Base-by-base conservation (phyloP, 2,113 vertebrate species). In the Ictalurus furcatus region DNA sequence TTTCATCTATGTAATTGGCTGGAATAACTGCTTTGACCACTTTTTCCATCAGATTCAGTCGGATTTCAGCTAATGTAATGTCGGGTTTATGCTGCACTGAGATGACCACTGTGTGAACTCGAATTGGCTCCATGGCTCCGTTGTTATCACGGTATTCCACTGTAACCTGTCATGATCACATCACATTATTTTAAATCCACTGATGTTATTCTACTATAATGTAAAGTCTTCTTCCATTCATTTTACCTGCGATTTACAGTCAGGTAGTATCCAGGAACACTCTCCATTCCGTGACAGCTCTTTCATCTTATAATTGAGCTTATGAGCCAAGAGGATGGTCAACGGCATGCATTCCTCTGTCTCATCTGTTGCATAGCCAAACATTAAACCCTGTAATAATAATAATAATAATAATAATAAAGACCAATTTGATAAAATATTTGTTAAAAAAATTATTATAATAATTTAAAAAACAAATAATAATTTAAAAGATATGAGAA, bases 301-400 rank as follows among this genome's bases (percentile, higher is more conserved):
- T 92, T 91, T 95, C 92, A 96, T 93, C 91, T 90, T 95, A 88
- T 87, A 87, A 88, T 95, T 96, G 85, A 96, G 93, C 67, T 94
- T 94, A 90, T 96, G 96, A 67, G 96, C 95, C 90, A 96, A 44
- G 0, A 95, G 88, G 78, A 96, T 92, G 81, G 94, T 96, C 58
- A 96, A 37, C 0, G 96, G 95, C 94, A 96, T 96, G 81, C 94
- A 95, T 91, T 96, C 96, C 54, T 95, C 94, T 0, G 95, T 96
- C 89, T 96, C 96, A 84, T 96, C 95, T 0, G 95, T 95, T 84
- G 96, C 95, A 52, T 96, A 96, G 59, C 95, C 95, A 65, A 96
- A 96, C 96, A 96, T 96, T 84, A 96, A 71, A 63, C 95, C 96
- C 96, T 96, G 89, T 54, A 73, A 54, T 69, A 58, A 90, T 37